Base-by-base conservation (phyloP, 2,888 invertebrate species). In the Pyrochroa serraticornis region DNA sequence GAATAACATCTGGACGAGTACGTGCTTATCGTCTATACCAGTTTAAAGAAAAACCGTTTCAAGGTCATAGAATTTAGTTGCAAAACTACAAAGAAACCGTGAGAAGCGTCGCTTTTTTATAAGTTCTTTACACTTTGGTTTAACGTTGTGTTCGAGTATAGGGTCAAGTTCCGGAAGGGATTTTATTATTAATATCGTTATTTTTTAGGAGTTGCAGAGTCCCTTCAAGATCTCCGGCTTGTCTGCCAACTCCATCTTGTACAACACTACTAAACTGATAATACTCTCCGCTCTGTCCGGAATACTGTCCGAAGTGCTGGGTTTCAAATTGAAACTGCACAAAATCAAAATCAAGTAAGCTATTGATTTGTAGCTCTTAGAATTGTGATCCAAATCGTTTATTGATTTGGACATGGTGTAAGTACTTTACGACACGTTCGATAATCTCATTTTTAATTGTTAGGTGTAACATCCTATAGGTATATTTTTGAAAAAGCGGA, bases 161-260 rank as follows among this genome's bases (percentile, higher is more conserved):
- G n/a, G n/a, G n/a, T n/a, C n/a, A n/a, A n/a, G n/a, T n/a, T n/a
- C n/a, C n/a, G n/a, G n/a, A n/a, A n/a, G n/a, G n/a, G n/a, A n/a
- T n/a, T n/a, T n/a, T n/a, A n/a, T n/a, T n/a, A 9, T 1, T 44
- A 39, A n/a, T 44, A 10, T 47, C 64, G 64, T 59, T n/a, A n/a
- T 65, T 71, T 83, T 83, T 9, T 81, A 94, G 93, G 97, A 97
- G 81, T 81, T 97, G 74, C 97, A 97, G 77, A 92, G 93, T 71
- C 97, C 97, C 0, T 97, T 97, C 82, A 96, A 95, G 83, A 96
- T 97, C 78, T 95, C 95, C 7, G 96, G 96, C 38, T 85, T 97
- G 68, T 95, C 95, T 64, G 94, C 96, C 56, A 97, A 97, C 82
- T 95, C 97, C 46, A 93, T 96, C 77, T 82, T 97, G 51, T 97